Conservation (phyloP, 1,140 invertebrate genomes). For the Trinorchestia longiramus region DNA sequence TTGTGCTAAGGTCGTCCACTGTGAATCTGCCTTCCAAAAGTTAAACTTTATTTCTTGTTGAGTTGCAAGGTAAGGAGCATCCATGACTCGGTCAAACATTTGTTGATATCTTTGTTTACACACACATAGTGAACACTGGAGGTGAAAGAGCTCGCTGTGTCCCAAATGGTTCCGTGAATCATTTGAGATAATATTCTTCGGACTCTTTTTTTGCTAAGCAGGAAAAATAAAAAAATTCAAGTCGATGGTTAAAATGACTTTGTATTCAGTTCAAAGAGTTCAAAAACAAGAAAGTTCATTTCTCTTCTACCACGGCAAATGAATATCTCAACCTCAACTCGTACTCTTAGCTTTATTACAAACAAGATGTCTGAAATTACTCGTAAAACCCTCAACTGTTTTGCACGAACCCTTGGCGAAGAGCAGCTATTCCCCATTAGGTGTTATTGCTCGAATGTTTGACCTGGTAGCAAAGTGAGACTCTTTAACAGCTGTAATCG, state of each 20-base stretch:
- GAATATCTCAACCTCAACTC: not conserved
- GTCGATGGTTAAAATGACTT: too few relatives aligned
- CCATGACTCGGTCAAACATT: too few relatives aligned
- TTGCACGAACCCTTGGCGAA: not conserved
- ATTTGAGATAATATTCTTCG: too few relatives aligned
- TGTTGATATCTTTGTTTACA: too few relatives aligned
- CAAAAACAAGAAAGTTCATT: not conserved
- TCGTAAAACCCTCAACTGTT: not conserved
- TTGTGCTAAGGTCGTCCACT: too few relatives aligned
- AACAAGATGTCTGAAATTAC: not conserved
- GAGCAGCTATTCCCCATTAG: not conserved
- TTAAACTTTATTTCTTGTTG: too few relatives aligned
- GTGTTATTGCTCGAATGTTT: not conserved
- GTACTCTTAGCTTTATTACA: not conserved
- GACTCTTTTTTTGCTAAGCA: too few relatives aligned
- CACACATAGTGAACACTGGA: too few relatives aligned
- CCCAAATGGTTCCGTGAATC: not conserved
- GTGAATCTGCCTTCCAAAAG: too few relatives aligned
- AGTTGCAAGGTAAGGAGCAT: too few relatives aligned
- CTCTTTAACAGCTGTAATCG: not conserved
- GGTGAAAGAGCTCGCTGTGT: too few relatives aligned
- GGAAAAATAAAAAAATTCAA: too few relatives aligned
- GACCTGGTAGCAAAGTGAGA: not conserved
- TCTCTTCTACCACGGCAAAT: not conserved
- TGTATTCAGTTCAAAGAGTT: not conserved